Conservation (phyloP, 2,113 vertebrate species). For the Galeopterus variegatus region DNA sequence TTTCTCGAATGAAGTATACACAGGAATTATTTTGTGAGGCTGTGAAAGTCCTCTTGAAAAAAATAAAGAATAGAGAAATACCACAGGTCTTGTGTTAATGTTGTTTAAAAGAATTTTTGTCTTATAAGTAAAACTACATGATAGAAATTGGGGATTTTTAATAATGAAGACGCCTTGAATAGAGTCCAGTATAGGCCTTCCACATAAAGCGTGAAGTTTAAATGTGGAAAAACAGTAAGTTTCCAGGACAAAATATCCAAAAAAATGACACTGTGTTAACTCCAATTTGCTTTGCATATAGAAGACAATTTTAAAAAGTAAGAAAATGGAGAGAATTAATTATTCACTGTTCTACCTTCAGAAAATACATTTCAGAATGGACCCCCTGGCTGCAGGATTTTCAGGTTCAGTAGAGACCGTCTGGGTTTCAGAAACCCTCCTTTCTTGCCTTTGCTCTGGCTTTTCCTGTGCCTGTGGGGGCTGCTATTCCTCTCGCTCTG, state of each 20-base stretch:
- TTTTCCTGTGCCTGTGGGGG: not conserved
- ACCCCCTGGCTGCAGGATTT: not conserved
- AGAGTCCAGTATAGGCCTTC: not conserved
- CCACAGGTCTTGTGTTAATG: not conserved
- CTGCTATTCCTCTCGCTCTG: not conserved
- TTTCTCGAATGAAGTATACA: conserved; percentile 45
- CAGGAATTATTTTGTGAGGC: conserved; percentile 36
- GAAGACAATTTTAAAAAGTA: not conserved
- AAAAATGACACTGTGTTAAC: not conserved
- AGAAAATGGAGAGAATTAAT: not conserved
- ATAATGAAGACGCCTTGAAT: not conserved
- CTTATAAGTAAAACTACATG: not conserved
- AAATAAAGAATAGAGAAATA: conserved; percentile 54
- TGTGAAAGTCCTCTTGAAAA: conserved; percentile 31
- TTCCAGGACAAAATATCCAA: not conserved
- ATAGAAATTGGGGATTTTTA: conserved; percentile 7
- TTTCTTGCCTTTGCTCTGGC: not conserved
- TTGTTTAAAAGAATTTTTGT: not conserved
- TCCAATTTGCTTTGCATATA: not conserved
- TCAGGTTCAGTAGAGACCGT: not conserved
- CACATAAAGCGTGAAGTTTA: not conserved
- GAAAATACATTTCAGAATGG: not conserved
- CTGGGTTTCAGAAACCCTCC: not conserved
- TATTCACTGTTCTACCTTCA: not conserved
- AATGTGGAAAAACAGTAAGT: not conserved